These are phyloP conservation scores for Parapsyche elsis DNA, from an alignment of 1,140 invertebrate genomes.

Conservation along the genomic window DNA sequence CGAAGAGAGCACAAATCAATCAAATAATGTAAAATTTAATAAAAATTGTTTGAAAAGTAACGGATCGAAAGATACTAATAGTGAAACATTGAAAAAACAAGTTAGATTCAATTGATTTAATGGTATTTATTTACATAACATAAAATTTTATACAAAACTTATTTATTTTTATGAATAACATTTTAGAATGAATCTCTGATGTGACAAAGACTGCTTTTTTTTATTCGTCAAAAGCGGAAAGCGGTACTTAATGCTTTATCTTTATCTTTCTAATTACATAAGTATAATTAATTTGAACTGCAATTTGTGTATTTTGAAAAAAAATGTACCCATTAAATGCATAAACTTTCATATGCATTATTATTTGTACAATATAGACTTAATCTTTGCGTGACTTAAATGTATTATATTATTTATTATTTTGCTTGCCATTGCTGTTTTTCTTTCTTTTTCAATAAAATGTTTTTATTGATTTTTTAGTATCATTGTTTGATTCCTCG, in stretches of 20 bases:
- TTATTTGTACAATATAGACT: background rate
- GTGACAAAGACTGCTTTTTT: background rate
- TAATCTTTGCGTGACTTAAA: background rate
- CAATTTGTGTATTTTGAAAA: too few relatives aligned
- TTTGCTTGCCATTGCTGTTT: background rate
- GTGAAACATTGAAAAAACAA: conserved; percentile 27
- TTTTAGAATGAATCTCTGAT: background rate
- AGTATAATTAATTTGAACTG: too few relatives aligned
- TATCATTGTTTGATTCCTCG: background rate
- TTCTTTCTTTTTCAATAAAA: background rate
- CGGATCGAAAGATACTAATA: background rate
- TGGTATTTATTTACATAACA: too few relatives aligned
- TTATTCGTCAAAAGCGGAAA: background rate
- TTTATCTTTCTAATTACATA: too few relatives aligned
- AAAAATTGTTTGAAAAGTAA: conserved; percentile 8
- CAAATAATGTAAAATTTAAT: background rate
- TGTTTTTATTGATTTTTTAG: conserved; percentile 1
- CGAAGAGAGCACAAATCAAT: conserved; percentile 20
- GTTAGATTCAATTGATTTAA: conserved; percentile 38
- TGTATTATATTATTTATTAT: background rate
- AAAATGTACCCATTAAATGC: too few relatives aligned
- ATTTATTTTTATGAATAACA: too few relatives aligned
- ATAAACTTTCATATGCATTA: too few relatives aligned
- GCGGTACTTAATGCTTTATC: too few relatives aligned
- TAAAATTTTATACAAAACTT: too few relatives aligned